Conservation (phyloP, 2,113 vertebrate genomes). For the Hymenochirus boettgeri region DNA sequence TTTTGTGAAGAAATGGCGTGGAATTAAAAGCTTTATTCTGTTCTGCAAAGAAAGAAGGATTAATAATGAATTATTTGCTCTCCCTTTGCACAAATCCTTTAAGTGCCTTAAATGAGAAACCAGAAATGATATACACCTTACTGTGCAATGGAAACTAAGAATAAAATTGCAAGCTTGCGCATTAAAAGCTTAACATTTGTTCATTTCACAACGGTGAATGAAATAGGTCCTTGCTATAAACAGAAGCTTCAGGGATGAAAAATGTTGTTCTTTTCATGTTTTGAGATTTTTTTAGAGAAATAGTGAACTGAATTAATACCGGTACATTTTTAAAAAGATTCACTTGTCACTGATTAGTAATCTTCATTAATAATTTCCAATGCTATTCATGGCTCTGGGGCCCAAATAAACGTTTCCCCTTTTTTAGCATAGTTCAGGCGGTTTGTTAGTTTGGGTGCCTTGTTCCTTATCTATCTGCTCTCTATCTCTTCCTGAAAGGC, state of each 20-base stretch:
- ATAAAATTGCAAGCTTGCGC: neutral
- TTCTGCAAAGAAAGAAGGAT: neutral
- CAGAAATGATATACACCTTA: neutral
- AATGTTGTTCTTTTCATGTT: neutral
- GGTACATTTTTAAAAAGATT: too few relatives aligned
- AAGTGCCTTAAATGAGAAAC: conserved; percentile 5
- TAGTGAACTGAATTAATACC: too few relatives aligned
- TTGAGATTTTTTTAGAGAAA: too few relatives aligned
- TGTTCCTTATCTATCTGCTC: too few relatives aligned
- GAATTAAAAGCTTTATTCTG: neutral
- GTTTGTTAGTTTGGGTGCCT: too few relatives aligned
- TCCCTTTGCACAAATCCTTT: neutral
- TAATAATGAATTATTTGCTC: conserved; percentile 3
- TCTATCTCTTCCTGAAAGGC: too few relatives aligned
- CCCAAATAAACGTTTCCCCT: too few relatives aligned
- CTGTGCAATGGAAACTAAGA: neutral
- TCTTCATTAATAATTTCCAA: too few relatives aligned
- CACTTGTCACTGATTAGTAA: too few relatives aligned
- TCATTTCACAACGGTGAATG: neutral
- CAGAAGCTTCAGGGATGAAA: neutral
- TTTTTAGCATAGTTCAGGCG: too few relatives aligned
- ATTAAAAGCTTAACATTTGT: neutral
- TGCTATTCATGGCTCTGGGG: too few relatives aligned
- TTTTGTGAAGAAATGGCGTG: neutral
- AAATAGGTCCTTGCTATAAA: too few relatives aligned